Conservation (phyloP, 2,888 invertebrate genomes). For the Pterostichus niger region DNA sequence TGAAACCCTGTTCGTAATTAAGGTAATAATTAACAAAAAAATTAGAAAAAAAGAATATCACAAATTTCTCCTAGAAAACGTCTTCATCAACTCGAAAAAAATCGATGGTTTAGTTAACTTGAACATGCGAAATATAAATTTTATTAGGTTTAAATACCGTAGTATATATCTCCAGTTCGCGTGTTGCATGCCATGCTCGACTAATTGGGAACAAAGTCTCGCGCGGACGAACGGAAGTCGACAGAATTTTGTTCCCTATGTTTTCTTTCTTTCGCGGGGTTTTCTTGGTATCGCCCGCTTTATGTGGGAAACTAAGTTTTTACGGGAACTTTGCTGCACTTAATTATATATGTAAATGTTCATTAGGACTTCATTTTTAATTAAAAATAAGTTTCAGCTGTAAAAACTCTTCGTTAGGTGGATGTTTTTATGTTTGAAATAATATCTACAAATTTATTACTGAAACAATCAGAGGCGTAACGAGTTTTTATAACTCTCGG, state of each 20-base stretch:
- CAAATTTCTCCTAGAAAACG: conserved; percentile 37
- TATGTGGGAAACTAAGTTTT: conserved; percentile 61
- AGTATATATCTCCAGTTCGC: conserved; percentile 52
- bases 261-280: conserved; percentile 33
- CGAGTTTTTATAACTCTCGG: no score
- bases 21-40: conserved; percentile 18
- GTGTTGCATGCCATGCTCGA: conserved; percentile 56
- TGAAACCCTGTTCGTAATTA: conserved; percentile 7
- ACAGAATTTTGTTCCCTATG: conserved; percentile 17
- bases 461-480: neutral
- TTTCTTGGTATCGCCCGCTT: conserved; percentile 44
- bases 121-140: conserved; percentile 66
- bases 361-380: conserved; percentile 63
- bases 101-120: conserved; percentile 64
- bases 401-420: conserved; percentile 40
- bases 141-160: conserved; percentile 66
- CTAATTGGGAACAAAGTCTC: conserved; percentile 49
- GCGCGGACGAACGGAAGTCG: neutral
- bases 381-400: conserved; percentile 39
- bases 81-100: conserved; percentile 56
- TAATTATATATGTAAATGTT: conserved; percentile 65
- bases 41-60: conserved; percentile 1
- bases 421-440: neutral
- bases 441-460: neutral
- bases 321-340: conserved; percentile 37